phyloP scores from a whole-genome alignment of 2,113 vertebrate species.

The Macquaria australasica region DNA sequence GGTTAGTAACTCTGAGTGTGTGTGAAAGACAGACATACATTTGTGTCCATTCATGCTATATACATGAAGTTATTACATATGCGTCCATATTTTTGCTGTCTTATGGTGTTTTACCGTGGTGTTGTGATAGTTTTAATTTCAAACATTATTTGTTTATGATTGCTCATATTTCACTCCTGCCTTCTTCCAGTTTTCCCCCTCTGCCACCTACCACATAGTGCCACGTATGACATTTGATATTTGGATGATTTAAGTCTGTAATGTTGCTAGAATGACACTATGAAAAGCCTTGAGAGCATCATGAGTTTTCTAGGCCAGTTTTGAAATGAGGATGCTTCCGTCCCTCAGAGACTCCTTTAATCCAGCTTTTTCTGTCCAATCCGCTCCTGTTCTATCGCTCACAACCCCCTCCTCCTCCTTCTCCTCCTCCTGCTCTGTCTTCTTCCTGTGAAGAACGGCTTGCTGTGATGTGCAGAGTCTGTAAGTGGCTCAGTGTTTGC shows the following conservation, averaged over 20 bases:
- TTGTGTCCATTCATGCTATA: not conserved
- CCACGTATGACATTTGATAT: conserved; percentile 47
- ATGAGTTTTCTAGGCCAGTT: conserved; percentile 22
- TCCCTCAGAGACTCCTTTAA: conserved; percentile 54
- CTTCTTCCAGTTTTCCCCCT: conserved; percentile 47
- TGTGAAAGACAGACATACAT: too few species aligned
- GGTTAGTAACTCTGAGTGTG: conserved; percentile 79
- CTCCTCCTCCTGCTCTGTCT: conserved; percentile 72
- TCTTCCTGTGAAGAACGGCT: conserved; percentile 85
- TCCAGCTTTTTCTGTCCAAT: conserved; percentile 71
- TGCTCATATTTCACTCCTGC: conserved; percentile 54
- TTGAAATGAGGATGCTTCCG: conserved; percentile 51
- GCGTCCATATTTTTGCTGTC: conserved; percentile 14
- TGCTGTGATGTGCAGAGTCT: conserved; percentile 87
- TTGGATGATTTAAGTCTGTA: conserved; percentile 21
- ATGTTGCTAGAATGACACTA: conserved; percentile 23
- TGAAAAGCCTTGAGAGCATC: conserved; percentile 18
- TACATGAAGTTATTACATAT: not conserved
- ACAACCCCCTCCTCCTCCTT: conserved; percentile 44
- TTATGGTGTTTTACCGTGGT: conserved; percentile 16
- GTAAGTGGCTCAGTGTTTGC: conserved; percentile 85
- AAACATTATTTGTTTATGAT: conserved; percentile 40
- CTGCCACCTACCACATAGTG: conserved; percentile 31
- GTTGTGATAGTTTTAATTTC: conserved; percentile 50
- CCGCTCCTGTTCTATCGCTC: conserved; percentile 57